phyloP scores from a whole-genome alignment of 2,888 invertebrate genomes.

The Drosophila emarginata region DNA sequence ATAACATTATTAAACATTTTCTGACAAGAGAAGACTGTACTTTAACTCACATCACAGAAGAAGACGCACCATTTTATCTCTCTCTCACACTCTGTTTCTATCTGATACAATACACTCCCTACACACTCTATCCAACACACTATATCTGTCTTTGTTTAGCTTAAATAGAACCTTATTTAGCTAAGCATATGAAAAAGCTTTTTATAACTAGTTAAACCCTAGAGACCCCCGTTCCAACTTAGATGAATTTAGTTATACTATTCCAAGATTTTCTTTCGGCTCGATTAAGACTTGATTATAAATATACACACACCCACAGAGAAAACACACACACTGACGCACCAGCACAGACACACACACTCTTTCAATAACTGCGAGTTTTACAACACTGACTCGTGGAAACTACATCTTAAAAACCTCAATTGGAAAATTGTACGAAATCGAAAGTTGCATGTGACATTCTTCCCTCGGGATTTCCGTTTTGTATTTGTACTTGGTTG shows the following conservation, averaged over 20 bases:
- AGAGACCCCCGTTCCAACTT: conserved; percentile 44
- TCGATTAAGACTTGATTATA: conserved; percentile 51
- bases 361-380: neutral
- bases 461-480: conserved; percentile 52
- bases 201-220: conserved; percentile 44
- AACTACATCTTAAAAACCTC: neutral
- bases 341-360: conserved; percentile 13
- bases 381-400: conserved; percentile 8
- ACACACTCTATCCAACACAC: conserved; percentile 13
- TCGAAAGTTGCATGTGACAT: conserved; percentile 30
- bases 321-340: conserved; percentile 31
- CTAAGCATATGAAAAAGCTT: conserved; percentile 45
- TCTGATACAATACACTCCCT: neutral
- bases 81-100: conserved; percentile 4
- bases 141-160: conserved; percentile 61
- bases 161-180: conserved; percentile 58
- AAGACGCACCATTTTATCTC: conserved; percentile 31
- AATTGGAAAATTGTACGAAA: neutral
- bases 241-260: conserved; percentile 50
- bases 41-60: conserved; percentile 33
- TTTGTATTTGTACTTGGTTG: conserved; percentile 52
- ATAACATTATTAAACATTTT: conserved; percentile 52
- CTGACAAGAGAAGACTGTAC: conserved; percentile 19
- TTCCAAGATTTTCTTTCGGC: conserved; percentile 56
- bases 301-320: conserved; percentile 33